Percentiles rank a stretch among this genome's conserved stretches.
Evolutionary conservation across 2,888 invertebrate genomes (phyloP).

Genomic region (Adineta ricciae): DNA sequence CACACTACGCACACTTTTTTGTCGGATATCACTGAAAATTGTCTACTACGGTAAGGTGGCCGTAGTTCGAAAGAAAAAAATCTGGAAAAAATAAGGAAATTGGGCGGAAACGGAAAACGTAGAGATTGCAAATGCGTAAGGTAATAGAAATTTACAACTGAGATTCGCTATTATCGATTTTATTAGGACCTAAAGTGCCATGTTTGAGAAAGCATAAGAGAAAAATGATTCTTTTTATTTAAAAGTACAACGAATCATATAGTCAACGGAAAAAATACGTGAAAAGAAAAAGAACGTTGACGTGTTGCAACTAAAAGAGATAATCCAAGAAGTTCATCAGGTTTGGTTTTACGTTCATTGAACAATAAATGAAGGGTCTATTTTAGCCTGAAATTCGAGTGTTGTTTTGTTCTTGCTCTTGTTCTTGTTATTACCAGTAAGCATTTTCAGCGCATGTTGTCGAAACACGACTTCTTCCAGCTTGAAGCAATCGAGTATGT

Average conservation of each 20-base stretch:
- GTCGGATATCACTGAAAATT: background rate
- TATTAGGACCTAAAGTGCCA: too few species aligned
- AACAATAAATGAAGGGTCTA: background rate
- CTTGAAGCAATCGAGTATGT: background rate
- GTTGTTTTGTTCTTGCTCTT: background rate
- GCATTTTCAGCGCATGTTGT: background rate
- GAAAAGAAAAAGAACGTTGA: background rate
- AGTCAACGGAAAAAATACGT: too few species aligned
- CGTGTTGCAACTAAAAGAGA: background rate
- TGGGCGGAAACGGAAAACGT: too few species aligned
- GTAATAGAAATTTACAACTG: too few species aligned
- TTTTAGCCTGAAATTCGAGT: background rate
- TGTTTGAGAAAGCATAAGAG: too few species aligned
- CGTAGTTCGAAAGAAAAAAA: too few species aligned
- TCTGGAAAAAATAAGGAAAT: too few species aligned
- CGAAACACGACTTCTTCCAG: background rate
- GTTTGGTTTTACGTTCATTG: background rate
- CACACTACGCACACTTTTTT: background rate
- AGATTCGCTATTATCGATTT: too few species aligned
- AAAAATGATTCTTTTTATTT: too few species aligned
- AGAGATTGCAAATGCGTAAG: too few species aligned
- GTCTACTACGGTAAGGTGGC: too few species aligned
- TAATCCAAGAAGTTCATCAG: background rate
- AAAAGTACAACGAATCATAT: too few species aligned
- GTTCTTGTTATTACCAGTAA: background rate